Evolutionary conservation across 2,888 invertebrate genomes (phyloP).

Genomic region (Schizotus pectinicornis): DNA sequence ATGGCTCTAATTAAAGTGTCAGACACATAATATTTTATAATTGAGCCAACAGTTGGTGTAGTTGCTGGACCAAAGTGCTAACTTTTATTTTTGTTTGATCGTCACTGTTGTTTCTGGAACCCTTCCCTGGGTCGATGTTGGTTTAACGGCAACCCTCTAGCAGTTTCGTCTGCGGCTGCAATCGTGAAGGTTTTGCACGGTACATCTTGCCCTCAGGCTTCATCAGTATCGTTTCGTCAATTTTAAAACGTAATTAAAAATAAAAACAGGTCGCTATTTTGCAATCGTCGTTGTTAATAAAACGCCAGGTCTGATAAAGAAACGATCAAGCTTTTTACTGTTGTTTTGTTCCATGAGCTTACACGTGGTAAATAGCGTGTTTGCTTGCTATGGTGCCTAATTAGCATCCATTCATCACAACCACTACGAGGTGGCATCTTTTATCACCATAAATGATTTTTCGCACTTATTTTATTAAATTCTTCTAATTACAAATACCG

Average conservation of each 20-base stretch:
- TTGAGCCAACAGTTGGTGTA: slow-evolving; percentile 28
- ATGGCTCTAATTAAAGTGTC: slow-evolving; percentile 57
- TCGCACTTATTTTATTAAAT: slow-evolving; percentile 1
- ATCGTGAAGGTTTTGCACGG: slow-evolving; percentile 31
- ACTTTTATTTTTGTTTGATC: slow-evolving; percentile 46
- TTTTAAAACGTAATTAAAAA: slow-evolving; percentile 29
- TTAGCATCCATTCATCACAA: slow-evolving; percentile 34
- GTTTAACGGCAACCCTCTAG: slow-evolving; percentile 44
- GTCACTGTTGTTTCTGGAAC: slow-evolving; percentile 47
- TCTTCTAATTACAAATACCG: slow-evolving; percentile 19
- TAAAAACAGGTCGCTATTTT: slow-evolving; percentile 26
- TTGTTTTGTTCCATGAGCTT: slow-evolving; percentile 8
- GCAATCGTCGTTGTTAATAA: slow-evolving; percentile 30
- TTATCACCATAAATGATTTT: slow-evolving; percentile 18
- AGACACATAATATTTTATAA: slow-evolving; percentile 49
- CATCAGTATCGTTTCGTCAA: slow-evolving; percentile 14
- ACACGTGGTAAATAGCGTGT: slow-evolving; percentile 24
- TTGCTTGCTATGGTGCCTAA: slow-evolving; percentile 33
- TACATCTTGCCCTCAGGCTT: slow-evolving; percentile 28
- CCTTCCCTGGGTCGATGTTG: slow-evolving; percentile 43
- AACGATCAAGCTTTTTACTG: slow-evolving; percentile 16
- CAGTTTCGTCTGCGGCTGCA: slow-evolving; percentile 28
- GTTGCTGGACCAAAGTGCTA: slow-evolving; percentile 37
- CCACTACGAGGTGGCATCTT: slow-evolving; percentile 23
- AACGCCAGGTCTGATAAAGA: slow-evolving; percentile 23